Conservation (phyloP, 1,140 invertebrate genomes). For the Drosophila repleta region DNA sequence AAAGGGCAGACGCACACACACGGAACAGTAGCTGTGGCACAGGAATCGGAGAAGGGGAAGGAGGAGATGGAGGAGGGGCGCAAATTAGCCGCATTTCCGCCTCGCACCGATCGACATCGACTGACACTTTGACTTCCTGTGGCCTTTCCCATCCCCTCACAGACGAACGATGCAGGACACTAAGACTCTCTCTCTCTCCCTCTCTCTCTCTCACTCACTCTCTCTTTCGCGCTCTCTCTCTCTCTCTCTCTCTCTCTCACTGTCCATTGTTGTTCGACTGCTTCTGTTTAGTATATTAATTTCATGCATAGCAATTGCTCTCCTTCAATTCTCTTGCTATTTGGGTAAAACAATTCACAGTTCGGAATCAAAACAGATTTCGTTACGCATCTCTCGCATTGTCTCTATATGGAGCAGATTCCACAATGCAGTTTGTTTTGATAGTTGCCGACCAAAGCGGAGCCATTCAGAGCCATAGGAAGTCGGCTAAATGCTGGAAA, state of each 20-base stretch:
- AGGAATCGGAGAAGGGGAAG: constrained; percentile 14
- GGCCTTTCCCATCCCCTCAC: constrained; percentile 55
- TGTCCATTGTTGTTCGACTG: constrained; percentile 15
- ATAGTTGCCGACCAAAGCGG: constrained; percentile 46
- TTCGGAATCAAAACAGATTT: constrained; percentile 77
- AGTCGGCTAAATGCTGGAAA: not conserved
- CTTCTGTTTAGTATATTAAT: constrained; percentile 39
- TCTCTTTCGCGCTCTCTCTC: not conserved
- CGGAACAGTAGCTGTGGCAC: not conserved
- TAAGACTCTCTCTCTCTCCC: not conserved
- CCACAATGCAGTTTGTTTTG: constrained; percentile 44
- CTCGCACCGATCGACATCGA: constrained; percentile 57
- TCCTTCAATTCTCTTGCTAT: constrained; percentile 31
- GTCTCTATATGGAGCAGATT: constrained; percentile 45
- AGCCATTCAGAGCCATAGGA: not conserved
- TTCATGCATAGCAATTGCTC: constrained; percentile 53
- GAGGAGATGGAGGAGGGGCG: constrained; percentile 35
- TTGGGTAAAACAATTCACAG: constrained; percentile 64
- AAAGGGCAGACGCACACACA: constrained; percentile 1
- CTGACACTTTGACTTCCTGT: constrained; percentile 81
- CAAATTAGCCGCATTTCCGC: constrained; percentile 81
- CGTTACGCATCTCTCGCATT: constrained; percentile 55
- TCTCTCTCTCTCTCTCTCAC: not conserved
- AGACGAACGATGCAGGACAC: not conserved
- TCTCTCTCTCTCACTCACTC: not conserved